These are phyloP conservation scores for Hemaris fuciformis DNA, from an alignment of 2,888 invertebrate species.

Conservation along the genomic window DNA sequence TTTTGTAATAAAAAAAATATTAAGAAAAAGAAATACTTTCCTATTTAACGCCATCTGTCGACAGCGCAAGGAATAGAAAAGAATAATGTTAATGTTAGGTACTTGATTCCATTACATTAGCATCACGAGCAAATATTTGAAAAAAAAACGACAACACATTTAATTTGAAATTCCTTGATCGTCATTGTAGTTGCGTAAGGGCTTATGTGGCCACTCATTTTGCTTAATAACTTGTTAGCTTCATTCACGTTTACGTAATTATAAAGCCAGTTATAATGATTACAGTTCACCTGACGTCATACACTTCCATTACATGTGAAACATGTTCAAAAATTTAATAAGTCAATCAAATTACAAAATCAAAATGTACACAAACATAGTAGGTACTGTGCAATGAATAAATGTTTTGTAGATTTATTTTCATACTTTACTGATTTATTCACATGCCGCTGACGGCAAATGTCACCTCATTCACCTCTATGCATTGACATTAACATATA, in stretches of 20 bases:
- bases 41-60: neutral
- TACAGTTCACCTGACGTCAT: neutral
- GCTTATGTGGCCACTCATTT: neutral
- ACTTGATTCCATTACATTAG: no score
- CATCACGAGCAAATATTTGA: no score
- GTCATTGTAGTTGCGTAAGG: neutral
- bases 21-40: no score
- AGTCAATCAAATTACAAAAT: neutral
- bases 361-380: neutral
- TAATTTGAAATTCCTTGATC: neutral
- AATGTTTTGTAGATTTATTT: no score
- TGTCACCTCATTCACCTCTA: conserved; percentile 40
- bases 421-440: no score
- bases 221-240: neutral
- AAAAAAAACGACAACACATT: no score
- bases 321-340: neutral
- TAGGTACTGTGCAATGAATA: neutral
- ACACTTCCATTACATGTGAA: neutral
- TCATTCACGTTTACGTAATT: neutral
- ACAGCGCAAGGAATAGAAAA: no score
- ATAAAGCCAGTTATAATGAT: neutral
- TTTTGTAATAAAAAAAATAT: no score
- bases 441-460: conserved; percentile 17
- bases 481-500: conserved; percentile 38
- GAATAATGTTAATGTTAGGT: no score